Base-by-base conservation (phyloP, 2,888 invertebrate genomes). In the Pyrgus malvae region DNA sequence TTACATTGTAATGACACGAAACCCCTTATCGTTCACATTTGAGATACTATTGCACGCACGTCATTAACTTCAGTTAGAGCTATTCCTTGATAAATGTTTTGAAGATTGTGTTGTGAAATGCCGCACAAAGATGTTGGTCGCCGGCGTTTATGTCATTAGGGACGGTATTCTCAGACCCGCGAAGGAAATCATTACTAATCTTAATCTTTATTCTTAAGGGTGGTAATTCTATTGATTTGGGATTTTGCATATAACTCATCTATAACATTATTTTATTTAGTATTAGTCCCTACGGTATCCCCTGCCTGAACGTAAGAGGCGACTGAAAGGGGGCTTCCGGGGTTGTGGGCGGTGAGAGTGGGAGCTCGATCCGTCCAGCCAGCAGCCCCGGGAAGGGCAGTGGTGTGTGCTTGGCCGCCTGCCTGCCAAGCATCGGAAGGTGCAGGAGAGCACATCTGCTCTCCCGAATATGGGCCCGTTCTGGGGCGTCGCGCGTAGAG, bases 1-100 rank as follows among this genome's bases (percentile, higher is more conserved):
- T 46, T 54, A 54, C 54, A 40, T 46, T 45, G 45, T 46, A 46
- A 54, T 37, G 54, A 40, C 54, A 46, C 40, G 6, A 44, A 40
- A 54, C 40, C 16, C 29, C 42, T 37, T 45, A 46, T 40, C 46
- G 41, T 41, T 49, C 49, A 40, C 21, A 21, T 46, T 45, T 53
- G 44, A 45, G 37, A 29, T 37, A 51, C 51, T 53, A 46, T 54
- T 54, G 46, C 53, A 54, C 45, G 53, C 53, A 54, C 12, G 33
- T 16, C 54, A 54, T 54, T 54, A 54, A 14, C 23, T 40, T 4
- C 29, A 27, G 42, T 11, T 37, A 21, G 9, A 19, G 27, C 37
- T 51, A 40, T 40, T 49, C 48, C 40, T 49, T 49, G 46, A 54
- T 45, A 46, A 54, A 54, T 46, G 45, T 31, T 54, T 40, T 40